phyloP scores from a whole-genome alignment of 2,888 invertebrate species.

The Cephalotes varians region DNA sequence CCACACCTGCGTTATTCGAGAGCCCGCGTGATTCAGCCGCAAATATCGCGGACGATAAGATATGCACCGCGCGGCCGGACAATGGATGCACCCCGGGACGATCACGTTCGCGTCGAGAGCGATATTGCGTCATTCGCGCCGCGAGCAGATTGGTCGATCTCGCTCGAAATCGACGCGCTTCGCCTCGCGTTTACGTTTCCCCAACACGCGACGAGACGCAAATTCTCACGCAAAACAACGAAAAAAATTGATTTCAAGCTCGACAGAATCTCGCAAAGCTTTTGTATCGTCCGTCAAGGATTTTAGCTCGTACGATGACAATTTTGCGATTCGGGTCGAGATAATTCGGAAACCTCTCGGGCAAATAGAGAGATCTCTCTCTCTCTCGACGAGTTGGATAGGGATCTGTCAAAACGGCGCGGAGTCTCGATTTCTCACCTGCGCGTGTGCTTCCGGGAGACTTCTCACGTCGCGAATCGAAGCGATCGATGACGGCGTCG shows the following conservation, averaged over 20 bases:
- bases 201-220: too few relatives aligned
- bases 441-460: constrained; percentile 25
- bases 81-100: constrained; percentile 62
- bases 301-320: too few relatives aligned
- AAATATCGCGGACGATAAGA: constrained; percentile 49
- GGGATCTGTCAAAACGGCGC: constrained; percentile 26
- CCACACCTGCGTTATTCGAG: constrained; percentile 40
- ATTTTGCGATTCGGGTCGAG: too few relatives aligned
- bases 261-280: too few relatives aligned
- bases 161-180: background rate
- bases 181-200: background rate
- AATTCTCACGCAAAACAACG: too few relatives aligned
- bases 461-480: background rate
- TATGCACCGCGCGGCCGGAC: constrained; percentile 56
- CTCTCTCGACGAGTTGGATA: background rate
- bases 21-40: constrained; percentile 46
- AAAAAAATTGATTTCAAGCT: too few relatives aligned
- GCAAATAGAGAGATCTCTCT: background rate
- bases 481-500: background rate
- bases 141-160: background rate
- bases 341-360: too few relatives aligned
- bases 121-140: constrained; percentile 65
- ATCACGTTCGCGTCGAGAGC: constrained; percentile 59
- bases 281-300: too few relatives aligned
- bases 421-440: background rate